A percentile compares a stretch with the other conserved stretches of the same genome.
Evolutionary conservation across 2,797 vertebrate species (phyloP).

Genomic region (Acipenser transmontanus): DNA sequence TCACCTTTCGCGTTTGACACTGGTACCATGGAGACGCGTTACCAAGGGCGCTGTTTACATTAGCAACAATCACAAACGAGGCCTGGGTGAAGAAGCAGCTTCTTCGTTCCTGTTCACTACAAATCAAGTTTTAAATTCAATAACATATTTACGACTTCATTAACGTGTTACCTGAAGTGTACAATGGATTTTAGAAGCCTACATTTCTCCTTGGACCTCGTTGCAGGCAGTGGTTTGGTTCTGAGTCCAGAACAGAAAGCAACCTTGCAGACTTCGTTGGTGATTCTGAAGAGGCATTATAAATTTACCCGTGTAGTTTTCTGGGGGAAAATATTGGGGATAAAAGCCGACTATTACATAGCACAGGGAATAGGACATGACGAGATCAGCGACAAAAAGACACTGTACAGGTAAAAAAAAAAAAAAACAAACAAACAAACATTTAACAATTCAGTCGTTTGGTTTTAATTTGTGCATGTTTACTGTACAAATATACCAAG

Average conservation of each 20-base stretch:
- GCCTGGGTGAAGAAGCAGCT: neutral
- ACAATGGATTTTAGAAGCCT: constrained; percentile 68
- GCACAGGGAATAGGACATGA: constrained; percentile 74
- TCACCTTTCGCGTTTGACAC: no score
- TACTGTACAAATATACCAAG: no score
- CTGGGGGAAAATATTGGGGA: constrained; percentile 84
- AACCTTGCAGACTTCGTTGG: constrained; percentile 66
- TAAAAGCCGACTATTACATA: constrained; percentile 75
- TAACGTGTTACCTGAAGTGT: neutral
- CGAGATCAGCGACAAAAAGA: constrained; percentile 63
- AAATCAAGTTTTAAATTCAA: neutral
- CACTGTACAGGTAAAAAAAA: constrained; percentile 75
- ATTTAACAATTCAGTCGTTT: no score
- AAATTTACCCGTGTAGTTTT: constrained; percentile 72
- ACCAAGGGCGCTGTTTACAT: constrained; percentile 32
- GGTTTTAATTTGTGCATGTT: no score
- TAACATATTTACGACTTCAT: neutral
- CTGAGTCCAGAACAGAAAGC: constrained; percentile 70
- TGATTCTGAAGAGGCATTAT: constrained; percentile 71
- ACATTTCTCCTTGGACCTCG: constrained; percentile 61
- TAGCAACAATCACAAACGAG: constrained; percentile 17
- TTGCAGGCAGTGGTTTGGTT: constrained; percentile 58
- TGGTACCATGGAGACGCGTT: no score
- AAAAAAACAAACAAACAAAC: no score
- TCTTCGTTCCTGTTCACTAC: neutral